A percentile compares a stretch with the other conserved stretches of the same genome.
phyloP scores from a whole-genome alignment of 1,140 invertebrate species.

The Drosophila parvula region DNA sequence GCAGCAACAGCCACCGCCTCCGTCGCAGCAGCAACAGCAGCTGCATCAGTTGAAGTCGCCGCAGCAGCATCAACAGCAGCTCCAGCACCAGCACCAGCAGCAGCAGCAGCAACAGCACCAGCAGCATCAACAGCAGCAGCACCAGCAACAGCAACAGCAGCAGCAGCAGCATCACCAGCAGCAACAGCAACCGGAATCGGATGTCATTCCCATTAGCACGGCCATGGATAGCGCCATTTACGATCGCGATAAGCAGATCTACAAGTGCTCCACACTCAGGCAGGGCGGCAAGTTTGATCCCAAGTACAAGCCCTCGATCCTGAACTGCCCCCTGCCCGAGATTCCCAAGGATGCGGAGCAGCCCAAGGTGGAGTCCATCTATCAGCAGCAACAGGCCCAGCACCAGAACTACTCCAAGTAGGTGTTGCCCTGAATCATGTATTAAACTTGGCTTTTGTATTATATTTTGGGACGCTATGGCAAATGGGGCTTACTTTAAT shows the following conservation, averaged over 20 bases:
- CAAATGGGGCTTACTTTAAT: neutral
- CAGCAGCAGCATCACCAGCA: slow-evolving; percentile 56
- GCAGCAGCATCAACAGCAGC: slow-evolving; percentile 56
- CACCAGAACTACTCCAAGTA: slow-evolving; percentile 82
- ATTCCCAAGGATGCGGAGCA: slow-evolving; percentile 83
- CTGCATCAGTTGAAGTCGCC: slow-evolving; percentile 74
- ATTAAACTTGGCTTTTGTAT: neutral
- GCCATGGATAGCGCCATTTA: slow-evolving; percentile 77
- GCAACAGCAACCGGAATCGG: slow-evolving; percentile 55
- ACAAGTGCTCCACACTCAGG: slow-evolving; percentile 81
- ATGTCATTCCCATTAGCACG: slow-evolving; percentile 66
- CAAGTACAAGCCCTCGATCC: slow-evolving; percentile 83
- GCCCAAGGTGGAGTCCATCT: slow-evolving; percentile 77
- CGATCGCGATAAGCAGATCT: slow-evolving; percentile 84
- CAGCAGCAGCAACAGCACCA: slow-evolving; percentile 33
- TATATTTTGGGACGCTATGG: neutral
- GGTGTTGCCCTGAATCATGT: slow-evolving; percentile 27
- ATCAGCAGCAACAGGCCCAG: slow-evolving; percentile 73
- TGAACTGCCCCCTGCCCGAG: slow-evolving; percentile 83
- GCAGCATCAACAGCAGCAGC: slow-evolving; percentile 37
- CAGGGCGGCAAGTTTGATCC: slow-evolving; percentile 83
- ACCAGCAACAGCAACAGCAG: slow-evolving; percentile 25
- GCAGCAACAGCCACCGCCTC: slow-evolving; percentile 59
- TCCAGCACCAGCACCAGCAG: slow-evolving; percentile 21
- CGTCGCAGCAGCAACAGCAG: slow-evolving; percentile 66